These are phyloP conservation scores for Cylloceria caligata DNA, from an alignment of 2,888 invertebrate genomes.

Conservation along the genomic window DNA sequence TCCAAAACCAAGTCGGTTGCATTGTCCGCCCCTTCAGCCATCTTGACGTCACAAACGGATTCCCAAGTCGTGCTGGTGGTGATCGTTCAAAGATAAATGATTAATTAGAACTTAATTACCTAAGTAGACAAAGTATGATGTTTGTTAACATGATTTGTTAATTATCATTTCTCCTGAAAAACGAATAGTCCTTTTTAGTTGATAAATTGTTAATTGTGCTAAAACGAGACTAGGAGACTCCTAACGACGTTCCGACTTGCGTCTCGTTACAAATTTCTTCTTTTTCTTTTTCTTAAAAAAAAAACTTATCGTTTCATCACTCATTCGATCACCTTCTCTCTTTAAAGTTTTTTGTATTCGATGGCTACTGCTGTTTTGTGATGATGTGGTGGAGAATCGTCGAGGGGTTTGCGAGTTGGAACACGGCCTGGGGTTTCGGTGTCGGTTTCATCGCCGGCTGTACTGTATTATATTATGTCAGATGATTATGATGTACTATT, in stretches of 20 bases:
- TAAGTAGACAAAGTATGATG: neutral
- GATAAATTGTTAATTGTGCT: constrained; percentile 21
- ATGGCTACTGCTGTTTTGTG: neutral
- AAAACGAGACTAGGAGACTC: constrained; percentile 30
- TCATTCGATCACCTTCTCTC: no score
- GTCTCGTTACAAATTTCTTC: constrained; percentile 35
- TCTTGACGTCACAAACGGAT: constrained; percentile 12
- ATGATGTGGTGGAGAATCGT: constrained; percentile 17
- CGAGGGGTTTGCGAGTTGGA: constrained; percentile 73
- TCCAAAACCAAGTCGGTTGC: constrained; percentile 72
- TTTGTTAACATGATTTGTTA: neutral
- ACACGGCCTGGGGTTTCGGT: constrained; percentile 71
- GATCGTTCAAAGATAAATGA: constrained; percentile 6
- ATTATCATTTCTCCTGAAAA: neutral
- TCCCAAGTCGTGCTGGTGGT: constrained; percentile 15
- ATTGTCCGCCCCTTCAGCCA: constrained; percentile 62
- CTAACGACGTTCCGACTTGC: constrained; percentile 75
- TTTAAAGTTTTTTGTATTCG: neutral
- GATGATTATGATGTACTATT: constrained; percentile 21
- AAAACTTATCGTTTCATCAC: no score
- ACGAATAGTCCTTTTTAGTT: constrained; percentile 8
- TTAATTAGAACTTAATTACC: constrained; percentile 4
- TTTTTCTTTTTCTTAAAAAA: constrained; percentile 14
- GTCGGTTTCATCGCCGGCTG: constrained; percentile 17
- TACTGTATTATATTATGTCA: constrained; percentile 18